These are phyloP conservation scores for Agrotis ipsilon DNA, from an alignment of 2,888 invertebrate genomes.

Conservation along the genomic window DNA sequence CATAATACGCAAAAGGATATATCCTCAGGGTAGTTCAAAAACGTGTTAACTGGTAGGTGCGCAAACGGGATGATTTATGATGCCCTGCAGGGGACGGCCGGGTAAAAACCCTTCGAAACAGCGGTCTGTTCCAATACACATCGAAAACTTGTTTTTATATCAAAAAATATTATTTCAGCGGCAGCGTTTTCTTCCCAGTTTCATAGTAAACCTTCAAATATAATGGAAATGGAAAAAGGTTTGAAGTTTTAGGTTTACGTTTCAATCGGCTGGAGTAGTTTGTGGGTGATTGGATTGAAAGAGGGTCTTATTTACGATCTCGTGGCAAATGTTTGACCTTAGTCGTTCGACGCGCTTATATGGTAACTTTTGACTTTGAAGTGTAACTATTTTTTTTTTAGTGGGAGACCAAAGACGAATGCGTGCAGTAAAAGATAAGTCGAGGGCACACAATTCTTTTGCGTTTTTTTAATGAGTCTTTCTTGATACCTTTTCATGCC, in stretches of 20 bases:
- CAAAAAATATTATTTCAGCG: conserved; percentile 55
- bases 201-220: conserved; percentile 39
- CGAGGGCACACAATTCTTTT: no score
- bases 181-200: conserved; percentile 38
- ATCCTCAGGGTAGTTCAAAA: conserved; percentile 68
- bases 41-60: conserved; percentile 73
- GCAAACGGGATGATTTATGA: conserved; percentile 74
- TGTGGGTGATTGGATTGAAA: conserved; percentile 6
- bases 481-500: no score
- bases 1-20: conserved; percentile 51
- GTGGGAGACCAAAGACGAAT: not conserved
- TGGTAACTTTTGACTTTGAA: not conserved
- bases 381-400: not conserved
- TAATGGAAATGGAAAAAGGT: conserved; percentile 38
- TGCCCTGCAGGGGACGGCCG: conserved; percentile 68
- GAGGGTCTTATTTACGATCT: conserved; percentile 14
- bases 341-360: no score
- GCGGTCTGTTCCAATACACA: conserved; percentile 67
- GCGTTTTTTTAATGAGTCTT: no score
- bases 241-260: conserved; percentile 41
- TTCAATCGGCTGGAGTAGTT: conserved; percentile 25
- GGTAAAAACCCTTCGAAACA: conserved; percentile 69
- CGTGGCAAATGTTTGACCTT: conserved; percentile 10
- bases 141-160: conserved; percentile 68
- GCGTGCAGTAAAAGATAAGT: no score